Conservation (phyloP, 1,140 invertebrate genomes). For the Vollenhovia emeryi region DNA sequence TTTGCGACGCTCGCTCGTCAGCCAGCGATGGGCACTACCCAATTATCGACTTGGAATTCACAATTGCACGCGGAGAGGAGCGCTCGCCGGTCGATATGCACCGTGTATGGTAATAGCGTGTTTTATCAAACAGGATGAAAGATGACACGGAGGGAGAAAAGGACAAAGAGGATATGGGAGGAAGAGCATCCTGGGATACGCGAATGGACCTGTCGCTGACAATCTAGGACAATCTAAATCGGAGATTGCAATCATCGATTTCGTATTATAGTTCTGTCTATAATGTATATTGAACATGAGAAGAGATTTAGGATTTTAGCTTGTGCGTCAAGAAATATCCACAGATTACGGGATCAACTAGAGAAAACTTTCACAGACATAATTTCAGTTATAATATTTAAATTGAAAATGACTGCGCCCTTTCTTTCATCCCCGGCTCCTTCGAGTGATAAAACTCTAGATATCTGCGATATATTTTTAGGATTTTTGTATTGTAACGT, state of each 20-base stretch:
- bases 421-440: background rate
- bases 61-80: constrained; percentile 22
- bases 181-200: background rate
- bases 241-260: constrained; percentile 10
- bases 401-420: background rate
- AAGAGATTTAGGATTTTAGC: background rate
- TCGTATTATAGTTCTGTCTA: background rate
- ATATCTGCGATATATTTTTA: background rate
- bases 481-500: background rate
- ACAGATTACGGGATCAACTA: background rate
- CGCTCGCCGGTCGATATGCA: constrained; percentile 13
- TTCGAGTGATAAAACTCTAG: background rate
- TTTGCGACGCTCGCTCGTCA: constrained; percentile 44
- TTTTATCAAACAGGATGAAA: constrained; percentile 42
- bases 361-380: background rate
- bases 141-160: background rate
- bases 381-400: background rate
- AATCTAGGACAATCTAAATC: constrained; percentile 27
- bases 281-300: background rate
- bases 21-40: constrained; percentile 26
- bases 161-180: background rate
- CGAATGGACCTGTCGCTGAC: background rate
- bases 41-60: constrained; percentile 45
- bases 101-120: constrained; percentile 10
- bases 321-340: background rate